Conservation (phyloP, 2,113 vertebrate genomes). For the Cynocephalus volans region DNA sequence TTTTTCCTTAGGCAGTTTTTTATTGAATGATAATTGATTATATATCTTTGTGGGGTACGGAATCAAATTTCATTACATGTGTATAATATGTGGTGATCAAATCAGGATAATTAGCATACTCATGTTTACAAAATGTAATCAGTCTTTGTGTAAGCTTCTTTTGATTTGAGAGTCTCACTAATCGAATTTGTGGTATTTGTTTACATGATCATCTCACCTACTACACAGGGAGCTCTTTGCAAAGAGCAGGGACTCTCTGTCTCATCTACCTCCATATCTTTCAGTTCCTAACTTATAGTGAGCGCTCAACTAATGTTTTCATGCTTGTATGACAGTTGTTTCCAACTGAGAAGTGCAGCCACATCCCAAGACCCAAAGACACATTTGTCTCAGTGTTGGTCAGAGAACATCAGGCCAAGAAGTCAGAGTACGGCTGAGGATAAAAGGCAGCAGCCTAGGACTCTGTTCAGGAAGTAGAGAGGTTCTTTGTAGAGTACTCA, state of each 20-base stretch:
- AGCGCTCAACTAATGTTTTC: slow-evolving; percentile 35
- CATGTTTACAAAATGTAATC: too few species aligned
- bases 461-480: slow-evolving; percentile 76
- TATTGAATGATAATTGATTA: too few species aligned
- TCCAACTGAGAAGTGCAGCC: slow-evolving; percentile 71
- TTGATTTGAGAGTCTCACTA: slow-evolving; percentile 20
- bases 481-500: slow-evolving; percentile 79
- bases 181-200: slow-evolving; percentile 40
- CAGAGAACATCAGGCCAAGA: slow-evolving; percentile 66
- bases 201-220: background rate
- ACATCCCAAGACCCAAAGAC: slow-evolving; percentile 61
- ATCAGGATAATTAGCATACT: too few species aligned
- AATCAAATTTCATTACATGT: too few species aligned
- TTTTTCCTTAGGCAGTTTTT: too few species aligned
- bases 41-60: too few species aligned
- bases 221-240: background rate
- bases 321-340: slow-evolving; percentile 37
- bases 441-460: slow-evolving; percentile 68
- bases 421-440: slow-evolving; percentile 3
- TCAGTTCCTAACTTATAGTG: background rate
- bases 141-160: background rate
- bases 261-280: background rate
- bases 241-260: background rate
- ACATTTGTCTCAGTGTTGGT: slow-evolving; percentile 57
- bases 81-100: too few species aligned